Base-by-base conservation (phyloP, 1,140 invertebrate species). In the Magallana angulata region DNA sequence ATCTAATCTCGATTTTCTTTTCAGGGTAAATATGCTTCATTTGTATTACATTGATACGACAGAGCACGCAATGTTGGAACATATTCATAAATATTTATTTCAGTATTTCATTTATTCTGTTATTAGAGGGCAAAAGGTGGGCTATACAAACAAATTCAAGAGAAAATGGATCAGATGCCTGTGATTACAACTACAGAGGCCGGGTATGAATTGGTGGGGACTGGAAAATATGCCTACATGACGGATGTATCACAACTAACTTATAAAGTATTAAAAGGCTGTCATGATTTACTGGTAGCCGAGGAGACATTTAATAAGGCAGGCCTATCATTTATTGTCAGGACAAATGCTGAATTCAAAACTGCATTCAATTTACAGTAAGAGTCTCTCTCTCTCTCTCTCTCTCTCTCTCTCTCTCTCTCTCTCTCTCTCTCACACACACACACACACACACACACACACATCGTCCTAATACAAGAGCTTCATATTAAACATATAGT, bases 241-340 rank as follows among this genome's bases (percentile, higher is more conserved):
- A 90, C 90, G 0, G 88, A 90, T 59, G 85, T 85, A 11, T 88
- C 91, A 2, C 92, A 92, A 64, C 84, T 93, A 30, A 90, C 91
- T 80, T 93, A 93, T 82, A 89, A 90, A 58, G 84, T 90, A 11
- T 76, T 88, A 18, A 86, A 87, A 12, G 90, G 91, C 57, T 93
- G 92, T 87, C 64, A 89, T 58, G 88, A 76, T 1, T 91, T 90
- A 76, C 62, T 87, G 9, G 56, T 93, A 83, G 91, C 91, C 24
- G 90, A 91, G 24, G 92, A 93, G 68, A 87, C 90, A 56, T 93
- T 93, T 86, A 92, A 93, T 85, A 91, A 89, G 60, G 92, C 91
- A 16, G 92, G 92, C 5, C 85, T 91, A 24, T 91, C 91, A 56
- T 93, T 93, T 60, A 89, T 92, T 30, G 18, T 92, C 11, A 89